A percentile compares a stretch with the other conserved stretches of the same genome.
Conservation (phyloP, 2,113 vertebrate species). For the Xenopus borealis region DNA sequence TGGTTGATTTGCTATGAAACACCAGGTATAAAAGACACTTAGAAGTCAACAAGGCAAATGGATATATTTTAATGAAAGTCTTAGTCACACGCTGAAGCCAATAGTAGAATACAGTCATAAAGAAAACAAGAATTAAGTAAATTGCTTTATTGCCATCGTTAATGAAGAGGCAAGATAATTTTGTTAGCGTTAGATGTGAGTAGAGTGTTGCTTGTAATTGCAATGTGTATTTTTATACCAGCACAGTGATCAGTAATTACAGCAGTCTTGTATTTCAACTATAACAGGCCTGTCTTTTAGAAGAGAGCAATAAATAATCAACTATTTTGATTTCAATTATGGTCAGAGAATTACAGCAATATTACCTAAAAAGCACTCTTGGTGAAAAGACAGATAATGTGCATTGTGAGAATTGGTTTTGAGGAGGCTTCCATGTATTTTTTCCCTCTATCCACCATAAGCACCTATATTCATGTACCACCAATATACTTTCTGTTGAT, state of each 20-base stretch:
- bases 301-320: background rate
- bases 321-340: conserved; percentile 17
- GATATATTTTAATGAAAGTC: background rate
- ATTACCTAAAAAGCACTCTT: conserved; percentile 7
- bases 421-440: background rate
- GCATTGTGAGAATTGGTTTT: conserved; percentile 5
- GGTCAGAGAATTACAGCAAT: conserved; percentile 12
- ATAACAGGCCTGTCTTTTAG: conserved; percentile 5
- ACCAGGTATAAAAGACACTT: too few relatives aligned
- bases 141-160: conserved; percentile 30
- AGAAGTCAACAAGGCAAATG: background rate
- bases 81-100: background rate
- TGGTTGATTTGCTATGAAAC: too few relatives aligned
- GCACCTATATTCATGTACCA: conserved; percentile 8
- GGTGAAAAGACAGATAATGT: conserved; percentile 25
- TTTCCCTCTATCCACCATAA: conserved; percentile 7
- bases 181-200: conserved; percentile 20
- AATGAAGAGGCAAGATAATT: conserved; percentile 34
- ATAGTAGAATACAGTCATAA: conserved; percentile 21
- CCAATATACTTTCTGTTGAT: conserved; percentile 11
- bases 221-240: conserved; percentile 1
- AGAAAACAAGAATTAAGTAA: conserved; percentile 38
- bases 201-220: conserved; percentile 26
- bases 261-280: background rate
- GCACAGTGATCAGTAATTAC: conserved; percentile 40